These are phyloP conservation scores for Drosophila austrosaltans DNA, from an alignment of 2,888 invertebrate genomes.

Conservation along the genomic window DNA sequence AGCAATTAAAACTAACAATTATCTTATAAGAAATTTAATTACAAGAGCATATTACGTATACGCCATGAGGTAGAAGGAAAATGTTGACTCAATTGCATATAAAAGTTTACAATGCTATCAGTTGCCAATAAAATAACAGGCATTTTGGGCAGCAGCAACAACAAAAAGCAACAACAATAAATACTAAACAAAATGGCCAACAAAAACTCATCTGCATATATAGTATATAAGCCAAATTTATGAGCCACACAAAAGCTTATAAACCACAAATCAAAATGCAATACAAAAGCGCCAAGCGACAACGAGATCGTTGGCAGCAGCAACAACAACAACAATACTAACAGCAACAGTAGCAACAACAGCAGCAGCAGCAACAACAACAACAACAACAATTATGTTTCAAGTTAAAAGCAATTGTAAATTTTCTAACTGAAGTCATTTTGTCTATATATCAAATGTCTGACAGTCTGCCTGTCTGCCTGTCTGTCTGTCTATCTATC, in stretches of 20 bases:
- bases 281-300: conserved; percentile 64
- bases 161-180: conserved; percentile 11
- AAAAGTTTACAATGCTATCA: conserved; percentile 36
- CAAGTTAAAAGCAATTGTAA: conserved; percentile 77
- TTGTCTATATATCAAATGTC: conserved; percentile 71
- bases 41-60: conserved; percentile 35
- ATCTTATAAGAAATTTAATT: conserved; percentile 7
- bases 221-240: conserved; percentile 66
- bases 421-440: conserved; percentile 77
- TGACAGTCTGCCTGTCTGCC: conserved; percentile 31
- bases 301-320: conserved; percentile 17
- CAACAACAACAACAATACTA: background rate
- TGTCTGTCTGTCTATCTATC: conserved; percentile 33
- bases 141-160: conserved; percentile 15
- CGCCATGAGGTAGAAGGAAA: conserved; percentile 32
- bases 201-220: conserved; percentile 17
- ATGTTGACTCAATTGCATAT: conserved; percentile 32
- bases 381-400: conserved; percentile 66
- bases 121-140: conserved; percentile 42
- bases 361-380: conserved; percentile 30
- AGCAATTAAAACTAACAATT: conserved; percentile 6
- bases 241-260: conserved; percentile 66
- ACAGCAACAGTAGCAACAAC: conserved; percentile 2
- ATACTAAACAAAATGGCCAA: conserved; percentile 28
- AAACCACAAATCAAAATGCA: conserved; percentile 76